A percentile compares a stretch with the other conserved stretches of the same genome.
These are phyloP conservation scores for Orchestia grillus DNA, from an alignment of 1,140 invertebrate species.

Conservation along the genomic window DNA sequence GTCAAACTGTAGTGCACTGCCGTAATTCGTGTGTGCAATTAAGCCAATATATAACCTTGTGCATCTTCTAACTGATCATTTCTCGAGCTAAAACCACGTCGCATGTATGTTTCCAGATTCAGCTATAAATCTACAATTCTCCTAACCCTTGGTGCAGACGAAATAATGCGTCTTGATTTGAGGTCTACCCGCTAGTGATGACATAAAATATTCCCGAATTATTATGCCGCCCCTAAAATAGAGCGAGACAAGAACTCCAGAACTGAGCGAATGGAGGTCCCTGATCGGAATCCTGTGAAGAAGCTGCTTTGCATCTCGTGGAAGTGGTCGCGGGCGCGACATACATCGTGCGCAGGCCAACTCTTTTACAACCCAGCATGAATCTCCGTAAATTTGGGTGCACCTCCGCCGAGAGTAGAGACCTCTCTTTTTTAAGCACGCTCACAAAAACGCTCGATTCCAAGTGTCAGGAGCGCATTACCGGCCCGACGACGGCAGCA, in stretches of 20 bases:
- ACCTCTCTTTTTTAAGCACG: slow-evolving; percentile 26
- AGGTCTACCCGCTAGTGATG: neutral
- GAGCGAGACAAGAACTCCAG: neutral
- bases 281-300: neutral
- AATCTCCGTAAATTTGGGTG: slow-evolving; percentile 12
- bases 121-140: no score
- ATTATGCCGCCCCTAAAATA: neutral
- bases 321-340: neutral
- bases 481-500: neutral
- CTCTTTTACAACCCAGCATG: slow-evolving; percentile 34
- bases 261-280: neutral
- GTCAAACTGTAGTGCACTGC: no score
- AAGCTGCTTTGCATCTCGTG: neutral
- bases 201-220: neutral
- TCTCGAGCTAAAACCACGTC: no score
- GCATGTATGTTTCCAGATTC: no score
- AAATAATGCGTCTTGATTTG: no score
- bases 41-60: no score
- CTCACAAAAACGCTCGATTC: neutral
- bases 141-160: no score
- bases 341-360: neutral
- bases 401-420: neutral
- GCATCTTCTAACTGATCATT: no score
- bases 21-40: no score
- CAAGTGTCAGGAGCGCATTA: slow-evolving; percentile 4